Base-by-base conservation (phyloP, 2,888 invertebrate species). In the Acronicta alni region DNA sequence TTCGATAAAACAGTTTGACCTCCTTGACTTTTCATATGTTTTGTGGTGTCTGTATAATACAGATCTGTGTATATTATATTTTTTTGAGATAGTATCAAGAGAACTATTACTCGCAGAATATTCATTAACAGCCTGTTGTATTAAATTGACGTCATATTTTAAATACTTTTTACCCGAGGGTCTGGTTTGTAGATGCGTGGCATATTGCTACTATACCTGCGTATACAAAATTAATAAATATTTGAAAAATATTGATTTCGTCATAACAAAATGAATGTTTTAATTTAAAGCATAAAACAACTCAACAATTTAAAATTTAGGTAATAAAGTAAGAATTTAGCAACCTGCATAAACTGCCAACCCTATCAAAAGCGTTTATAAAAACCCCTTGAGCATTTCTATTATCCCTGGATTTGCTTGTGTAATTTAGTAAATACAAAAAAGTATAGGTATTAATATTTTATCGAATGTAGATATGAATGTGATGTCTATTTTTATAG, bases 171-270 rank as follows among this genome's bases (percentile, higher is more conserved):
- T 67, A 58, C 57, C 55, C 51, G 47, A 51, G 62, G 66, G 44
- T 67, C 62, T 58, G 58, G 48, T 58, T 62, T 63, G 43, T 67
- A 62, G 46, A 5, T 66, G 43, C 55, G 62, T 55, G 55, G 57
- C 57, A 66, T 62, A 55, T 62, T 58, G 62, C 48, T 39, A 46
- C 51, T 44, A 54, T 66, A 58, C 55, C 57, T 57, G 54, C 49
- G 57, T 57, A 37, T 6, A 57, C 7, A 55, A 54, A 57, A 62
- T 20, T 5, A 23, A 23, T 23, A 23, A 23, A 7, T 7, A 3
- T 20, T 5, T 20, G n/a, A n/a, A n/a, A 20, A 20, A 23, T 23
- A 23, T 7, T 23, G 20, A 20, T 20, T 5, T 3, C 2, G 5
- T 3, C 3, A 2, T 20, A 20, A 5, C 5, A 57, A 52, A 57